Evolutionary conservation across 2,888 invertebrate species (phyloP), one percentile per base, ranked within the genome.

Genomic region (Labia minor): DNA sequence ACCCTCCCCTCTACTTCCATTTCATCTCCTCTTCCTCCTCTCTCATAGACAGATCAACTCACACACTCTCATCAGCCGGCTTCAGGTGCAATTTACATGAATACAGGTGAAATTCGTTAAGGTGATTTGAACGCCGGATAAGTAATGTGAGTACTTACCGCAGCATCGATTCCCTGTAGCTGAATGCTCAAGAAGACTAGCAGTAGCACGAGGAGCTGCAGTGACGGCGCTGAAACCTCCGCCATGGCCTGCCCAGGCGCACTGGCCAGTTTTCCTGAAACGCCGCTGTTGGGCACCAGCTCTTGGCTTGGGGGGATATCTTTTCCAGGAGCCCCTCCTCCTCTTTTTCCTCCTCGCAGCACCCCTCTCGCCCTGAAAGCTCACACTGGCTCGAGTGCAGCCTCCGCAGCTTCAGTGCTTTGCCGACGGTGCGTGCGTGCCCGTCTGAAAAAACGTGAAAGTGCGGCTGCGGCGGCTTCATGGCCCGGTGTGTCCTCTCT

Each of bases 371-470:
- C 33, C 8, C 49, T 49, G 49, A 49, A 16, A 49, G 49, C 49
- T 26, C 26, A 6, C 26, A 6, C 49, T 49, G 49, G 33, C 16
- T 14, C 16, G n/a, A 49, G 16, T 10, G n/a, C 49, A 49, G 49
- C 49, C 49, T 49, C 49, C 49, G 49, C 49, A 14, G 49, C 49
- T 49, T 49, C 49, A 49, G 49, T 49, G 49, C 49, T 4, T 49
- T 49, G 49, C 49, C 49, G 49, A 49, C 73, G 73, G 73, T 72
- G 72, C 74, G 75, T 74, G 73, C 72, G 69, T 74, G 74, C 74
- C 76, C 77, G 76, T 49, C 49, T 49, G 49, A n/a, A n/a, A 49
- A 49, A 49, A 16, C 49, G 49, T 49, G 49, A 49, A 11, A 49
- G 49, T 49, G 49, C 49, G 14, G 49, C 49, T 49, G 49, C 49